Percentiles rank a stretch among this genome's conserved stretches.
phyloP scores from a whole-genome alignment of 2,797 vertebrate species.

The Urosaurus nigricauda region DNA sequence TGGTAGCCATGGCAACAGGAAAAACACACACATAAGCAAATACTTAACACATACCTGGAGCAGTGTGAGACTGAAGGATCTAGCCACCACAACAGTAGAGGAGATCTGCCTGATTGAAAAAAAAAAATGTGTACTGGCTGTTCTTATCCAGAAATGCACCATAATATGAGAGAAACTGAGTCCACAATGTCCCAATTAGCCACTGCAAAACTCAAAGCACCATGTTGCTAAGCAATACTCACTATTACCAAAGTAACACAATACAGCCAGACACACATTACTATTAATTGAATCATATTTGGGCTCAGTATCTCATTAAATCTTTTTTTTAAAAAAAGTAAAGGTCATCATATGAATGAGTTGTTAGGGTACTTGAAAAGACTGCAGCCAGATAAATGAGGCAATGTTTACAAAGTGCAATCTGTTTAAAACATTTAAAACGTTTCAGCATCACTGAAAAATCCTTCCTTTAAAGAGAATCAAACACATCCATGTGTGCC shows the following conservation, averaged over 20 bases:
- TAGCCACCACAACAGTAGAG: neutral
- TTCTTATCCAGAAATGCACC: conserved; percentile 11
- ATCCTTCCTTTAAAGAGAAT: neutral
- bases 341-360: conserved; percentile 7
- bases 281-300: conserved; percentile 40
- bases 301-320: conserved; percentile 18
- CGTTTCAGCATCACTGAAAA: neutral
- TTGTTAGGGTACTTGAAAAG: conserved; percentile 6
- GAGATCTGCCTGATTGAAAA: neutral
- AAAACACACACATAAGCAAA: conserved; percentile 1
- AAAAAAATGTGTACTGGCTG: neutral
- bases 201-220: neutral
- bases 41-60: neutral
- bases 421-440: neutral
- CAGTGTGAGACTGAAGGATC: neutral
- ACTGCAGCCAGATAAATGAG: conserved; percentile 19
- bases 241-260: conserved; percentile 12
- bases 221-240: conserved; percentile 42
- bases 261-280: conserved; percentile 7
- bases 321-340: conserved; percentile 4
- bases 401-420: conserved; percentile 1
- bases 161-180: neutral
- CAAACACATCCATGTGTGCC: neutral
- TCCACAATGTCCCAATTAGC: neutral
- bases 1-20: conserved; percentile 18